Conservation (phyloP, 2,797 vertebrate genomes). For the Macrochelys suwanniensis region DNA sequence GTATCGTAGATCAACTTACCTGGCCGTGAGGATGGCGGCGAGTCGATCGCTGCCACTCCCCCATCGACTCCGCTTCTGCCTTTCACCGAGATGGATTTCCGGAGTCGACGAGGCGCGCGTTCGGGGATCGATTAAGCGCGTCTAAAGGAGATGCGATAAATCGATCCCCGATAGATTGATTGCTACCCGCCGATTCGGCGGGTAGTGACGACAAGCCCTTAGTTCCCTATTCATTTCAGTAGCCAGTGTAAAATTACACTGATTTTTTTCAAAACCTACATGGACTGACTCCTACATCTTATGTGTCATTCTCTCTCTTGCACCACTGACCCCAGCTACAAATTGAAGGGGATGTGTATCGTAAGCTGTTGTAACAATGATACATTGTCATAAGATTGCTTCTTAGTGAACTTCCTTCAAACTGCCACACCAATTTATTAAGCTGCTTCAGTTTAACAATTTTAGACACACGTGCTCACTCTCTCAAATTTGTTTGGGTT, state of each 20-base stretch:
- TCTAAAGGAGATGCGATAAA: no score
- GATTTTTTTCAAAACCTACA: background rate
- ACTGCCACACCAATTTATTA: background rate
- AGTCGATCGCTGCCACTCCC: no score
- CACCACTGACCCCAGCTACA: fast-evolving
- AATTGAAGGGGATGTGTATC: background rate
- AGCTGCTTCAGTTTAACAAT: background rate
- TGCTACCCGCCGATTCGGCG: no score
- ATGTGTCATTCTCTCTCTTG: background rate
- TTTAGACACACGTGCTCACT: background rate
- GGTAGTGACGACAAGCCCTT: no score
- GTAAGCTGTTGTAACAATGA: background rate
- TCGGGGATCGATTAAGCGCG: no score
- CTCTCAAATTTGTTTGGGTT: conserved; percentile 8
- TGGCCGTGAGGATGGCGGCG: no score
- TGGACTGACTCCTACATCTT: background rate
- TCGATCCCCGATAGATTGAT: no score
- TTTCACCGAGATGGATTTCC: no score
- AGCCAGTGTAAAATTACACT: background rate
- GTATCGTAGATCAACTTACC: no score
- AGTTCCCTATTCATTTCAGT: background rate
- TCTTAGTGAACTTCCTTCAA: background rate
- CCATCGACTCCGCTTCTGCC: no score
- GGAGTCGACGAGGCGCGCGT: no score
- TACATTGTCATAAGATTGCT: background rate